Conservation (phyloP, 2,797 vertebrate genomes). For the Microctenopoma steveboyesi region DNA sequence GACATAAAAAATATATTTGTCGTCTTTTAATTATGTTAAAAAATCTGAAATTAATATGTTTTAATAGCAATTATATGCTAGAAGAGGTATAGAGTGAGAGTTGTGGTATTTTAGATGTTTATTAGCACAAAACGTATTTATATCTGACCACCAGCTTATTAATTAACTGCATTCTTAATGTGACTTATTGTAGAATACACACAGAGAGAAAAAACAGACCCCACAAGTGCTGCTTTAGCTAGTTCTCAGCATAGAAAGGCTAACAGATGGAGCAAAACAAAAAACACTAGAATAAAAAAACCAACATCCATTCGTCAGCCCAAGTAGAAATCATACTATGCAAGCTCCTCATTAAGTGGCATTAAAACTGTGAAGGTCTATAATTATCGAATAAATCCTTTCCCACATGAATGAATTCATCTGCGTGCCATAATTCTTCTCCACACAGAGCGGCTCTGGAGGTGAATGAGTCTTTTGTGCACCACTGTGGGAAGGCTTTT, state of each 20-base stretch:
- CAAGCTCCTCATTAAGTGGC: slow-evolving; percentile 81
- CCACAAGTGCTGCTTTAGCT: slow-evolving; percentile 33
- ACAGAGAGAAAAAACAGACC: slow-evolving; percentile 36
- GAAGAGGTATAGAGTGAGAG: slow-evolving; percentile 2
- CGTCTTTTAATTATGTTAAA: slow-evolving; percentile 19
- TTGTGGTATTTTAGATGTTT: slow-evolving; percentile 39
- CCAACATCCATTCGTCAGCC: slow-evolving; percentile 67
- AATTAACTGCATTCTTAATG: slow-evolving; percentile 58
- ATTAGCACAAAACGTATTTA: slow-evolving; percentile 36
- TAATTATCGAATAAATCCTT: slow-evolving; percentile 86
- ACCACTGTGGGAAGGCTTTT: slow-evolving; percentile 80
- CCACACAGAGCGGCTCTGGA: slow-evolving; percentile 70
- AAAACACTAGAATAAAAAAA: slow-evolving; percentile 72
- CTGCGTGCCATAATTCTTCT: slow-evolving; percentile 77
- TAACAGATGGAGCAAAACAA: slow-evolving; percentile 74
- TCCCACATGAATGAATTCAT: slow-evolving; percentile 78
- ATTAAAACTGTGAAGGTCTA: slow-evolving; percentile 83
- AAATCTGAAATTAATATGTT: slow-evolving; percentile 11
- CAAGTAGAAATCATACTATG: slow-evolving; percentile 72
- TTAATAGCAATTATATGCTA: not conserved
- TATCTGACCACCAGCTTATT: slow-evolving; percentile 54
- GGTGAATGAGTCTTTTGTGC: slow-evolving; percentile 82
- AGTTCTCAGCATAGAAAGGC: slow-evolving; percentile 52
- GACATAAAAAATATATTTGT: slow-evolving; percentile 27
- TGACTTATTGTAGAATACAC: slow-evolving; percentile 45